Percentiles rank a stretch among this genome's conserved stretches.
phyloP scores from a whole-genome alignment of 2,888 invertebrate genomes.

The Penaeus monodon region DNA sequence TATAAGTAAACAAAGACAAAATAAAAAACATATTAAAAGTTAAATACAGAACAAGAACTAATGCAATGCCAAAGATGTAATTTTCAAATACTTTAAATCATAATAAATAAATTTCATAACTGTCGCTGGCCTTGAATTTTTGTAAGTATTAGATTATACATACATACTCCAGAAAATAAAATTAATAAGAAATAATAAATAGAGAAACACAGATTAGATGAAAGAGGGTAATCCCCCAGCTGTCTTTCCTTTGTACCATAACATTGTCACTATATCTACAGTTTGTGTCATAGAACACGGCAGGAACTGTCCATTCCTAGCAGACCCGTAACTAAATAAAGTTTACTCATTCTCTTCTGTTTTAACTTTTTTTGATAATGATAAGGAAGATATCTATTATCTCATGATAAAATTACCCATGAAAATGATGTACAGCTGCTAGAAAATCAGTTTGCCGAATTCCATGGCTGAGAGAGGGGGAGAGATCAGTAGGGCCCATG shows the following conservation, averaged over 20 bases:
- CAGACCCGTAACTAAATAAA: constrained; percentile 3
- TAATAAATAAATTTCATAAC: no score
- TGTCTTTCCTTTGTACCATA: constrained; percentile 56
- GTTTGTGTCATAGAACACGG: neutral
- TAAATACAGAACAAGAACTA: neutral
- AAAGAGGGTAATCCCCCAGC: constrained; percentile 43
- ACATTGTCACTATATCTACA: constrained; percentile 53
- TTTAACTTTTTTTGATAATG: no score
- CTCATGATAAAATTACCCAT: no score
- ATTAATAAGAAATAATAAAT: constrained; percentile 12
- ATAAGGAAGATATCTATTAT: no score
- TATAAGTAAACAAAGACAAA: neutral
- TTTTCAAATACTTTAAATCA: no score
- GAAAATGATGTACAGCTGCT: neutral
- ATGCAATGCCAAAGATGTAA: neutral
- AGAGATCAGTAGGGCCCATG: constrained; percentile 32
- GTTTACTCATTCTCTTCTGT: neutral
- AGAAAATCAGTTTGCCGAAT: constrained; percentile 10
- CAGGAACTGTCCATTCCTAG: neutral
- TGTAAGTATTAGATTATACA: neutral
- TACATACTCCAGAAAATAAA: neutral
- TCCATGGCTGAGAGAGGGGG: constrained; percentile 20
- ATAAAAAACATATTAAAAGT: neutral
- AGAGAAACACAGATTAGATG: constrained; percentile 24
- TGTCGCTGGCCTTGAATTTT: no score